phyloP scores from a whole-genome alignment of 2,888 invertebrate genomes.

The Thymelicus acteon region DNA sequence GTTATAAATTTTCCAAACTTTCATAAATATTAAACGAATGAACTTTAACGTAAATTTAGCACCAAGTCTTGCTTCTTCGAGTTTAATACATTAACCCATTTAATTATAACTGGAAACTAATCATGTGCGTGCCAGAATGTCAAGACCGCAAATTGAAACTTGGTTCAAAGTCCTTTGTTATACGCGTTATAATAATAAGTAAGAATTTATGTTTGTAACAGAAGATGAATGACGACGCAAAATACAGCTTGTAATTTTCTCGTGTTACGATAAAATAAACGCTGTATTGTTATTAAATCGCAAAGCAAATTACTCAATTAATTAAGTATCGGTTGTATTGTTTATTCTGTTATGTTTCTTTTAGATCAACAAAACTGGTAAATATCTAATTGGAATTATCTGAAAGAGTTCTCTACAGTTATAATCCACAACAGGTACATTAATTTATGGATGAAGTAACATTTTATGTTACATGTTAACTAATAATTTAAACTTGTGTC shows the following conservation, averaged over 20 bases:
- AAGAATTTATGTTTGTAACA: slow-evolving; percentile 11
- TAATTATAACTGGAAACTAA: slow-evolving; percentile 38
- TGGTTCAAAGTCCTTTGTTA: slow-evolving; percentile 32
- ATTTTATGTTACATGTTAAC: too few species aligned
- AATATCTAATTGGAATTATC: too few species aligned
- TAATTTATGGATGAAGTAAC: too few species aligned
- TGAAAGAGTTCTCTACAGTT: too few species aligned
- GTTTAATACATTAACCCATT: slow-evolving; percentile 37
- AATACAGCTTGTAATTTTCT: slow-evolving; percentile 1
- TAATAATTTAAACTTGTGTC: too few species aligned
- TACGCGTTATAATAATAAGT: slow-evolving; percentile 26
- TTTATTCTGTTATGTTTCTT: neutral
- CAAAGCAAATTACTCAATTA: neutral
- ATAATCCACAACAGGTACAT: too few species aligned
- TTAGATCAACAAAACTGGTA: too few species aligned
- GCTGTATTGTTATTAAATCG: neutral
- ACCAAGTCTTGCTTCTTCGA: slow-evolving; percentile 22
- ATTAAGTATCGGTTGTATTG: neutral
- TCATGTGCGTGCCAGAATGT: slow-evolving; percentile 38
- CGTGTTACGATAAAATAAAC: neutral
- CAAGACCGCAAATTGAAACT: slow-evolving; percentile 36
- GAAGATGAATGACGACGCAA: slow-evolving; percentile 21
- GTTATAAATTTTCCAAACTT: neutral
- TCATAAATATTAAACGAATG: neutral
- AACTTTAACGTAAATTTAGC: slow-evolving; percentile 41